Percentiles rank a stretch among this genome's conserved stretches.
Evolutionary conservation across 1,140 invertebrate genomes (phyloP).

Genomic region (Drosophila rhopaloa): DNA sequence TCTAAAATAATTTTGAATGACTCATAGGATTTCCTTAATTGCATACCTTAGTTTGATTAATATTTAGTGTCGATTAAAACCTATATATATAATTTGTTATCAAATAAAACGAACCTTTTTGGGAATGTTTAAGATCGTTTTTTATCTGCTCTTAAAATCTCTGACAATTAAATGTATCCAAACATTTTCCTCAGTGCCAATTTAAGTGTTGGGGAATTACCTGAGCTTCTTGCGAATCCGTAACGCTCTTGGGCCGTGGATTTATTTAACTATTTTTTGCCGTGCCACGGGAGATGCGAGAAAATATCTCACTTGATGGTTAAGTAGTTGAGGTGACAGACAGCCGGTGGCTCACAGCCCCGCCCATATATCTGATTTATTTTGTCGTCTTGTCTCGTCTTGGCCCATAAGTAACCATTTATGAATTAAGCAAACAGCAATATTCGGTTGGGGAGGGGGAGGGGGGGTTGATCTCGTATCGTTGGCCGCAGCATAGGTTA

Average conservation of each 20-base stretch:
- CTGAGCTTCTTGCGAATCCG: conserved; percentile 70
- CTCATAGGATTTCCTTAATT: not conserved
- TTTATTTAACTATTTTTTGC: conserved; percentile 23
- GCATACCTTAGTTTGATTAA: too few species aligned
- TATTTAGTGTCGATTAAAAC: too few species aligned
- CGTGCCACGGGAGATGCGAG: conserved; percentile 58
- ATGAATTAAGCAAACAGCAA: conserved; percentile 77
- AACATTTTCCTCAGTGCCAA: conserved; percentile 51
- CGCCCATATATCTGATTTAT: conserved; percentile 54
- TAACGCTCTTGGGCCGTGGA: conserved; percentile 33
- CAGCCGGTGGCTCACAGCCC: conserved; percentile 25
- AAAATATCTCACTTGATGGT: conserved; percentile 78
- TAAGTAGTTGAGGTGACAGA: conserved; percentile 75
- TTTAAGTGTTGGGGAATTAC: conserved; percentile 66
- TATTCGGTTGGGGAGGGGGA: not conserved
- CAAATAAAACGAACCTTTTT: too few species aligned
- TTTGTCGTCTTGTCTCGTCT: conserved; percentile 12
- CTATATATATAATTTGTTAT: too few species aligned
- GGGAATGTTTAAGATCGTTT: too few species aligned
- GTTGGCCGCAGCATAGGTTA: conserved; percentile 41
- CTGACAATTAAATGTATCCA: not conserved
- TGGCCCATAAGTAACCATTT: conserved; percentile 75
- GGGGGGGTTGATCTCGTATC: not conserved
- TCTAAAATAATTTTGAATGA: not conserved
- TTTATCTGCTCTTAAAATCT: too few species aligned